phyloP scores from a whole-genome alignment of 2,113 vertebrate species.

The Zingel zingel region DNA sequence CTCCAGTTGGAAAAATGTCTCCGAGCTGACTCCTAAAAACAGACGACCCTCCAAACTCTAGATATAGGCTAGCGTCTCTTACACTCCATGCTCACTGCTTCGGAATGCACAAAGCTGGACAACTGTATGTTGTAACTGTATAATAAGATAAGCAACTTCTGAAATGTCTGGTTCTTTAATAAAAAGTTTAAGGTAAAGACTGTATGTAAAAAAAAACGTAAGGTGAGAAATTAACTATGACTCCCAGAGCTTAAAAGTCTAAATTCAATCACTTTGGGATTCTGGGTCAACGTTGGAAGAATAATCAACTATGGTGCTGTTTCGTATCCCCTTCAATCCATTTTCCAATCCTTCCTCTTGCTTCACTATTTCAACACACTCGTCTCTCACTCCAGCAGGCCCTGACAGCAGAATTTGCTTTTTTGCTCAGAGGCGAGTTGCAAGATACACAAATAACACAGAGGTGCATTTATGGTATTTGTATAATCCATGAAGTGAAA shows the following conservation, averaged over 20 bases:
- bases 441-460: constrained; percentile 81
- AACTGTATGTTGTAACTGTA: too few relatives aligned
- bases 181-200: not conserved
- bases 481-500: constrained; percentile 82
- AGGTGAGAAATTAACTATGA: not conserved
- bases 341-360: constrained; percentile 46
- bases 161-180: not conserved
- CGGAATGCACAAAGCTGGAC: not conserved
- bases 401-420: constrained; percentile 64
- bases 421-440: constrained; percentile 53
- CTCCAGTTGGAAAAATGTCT: not conserved
- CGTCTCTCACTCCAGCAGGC: constrained; percentile 53
- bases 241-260: not conserved
- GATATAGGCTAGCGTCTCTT: not conserved
- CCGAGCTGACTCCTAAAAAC: not conserved
- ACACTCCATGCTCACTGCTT: not conserved
- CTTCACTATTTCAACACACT: constrained; percentile 62
- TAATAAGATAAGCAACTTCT: not conserved
- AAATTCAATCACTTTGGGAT: not conserved
- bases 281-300: not conserved
- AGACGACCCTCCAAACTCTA: not conserved
- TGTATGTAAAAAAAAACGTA: not conserved
- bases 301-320: not conserved
- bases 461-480: constrained; percentile 81
- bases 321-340: constrained; percentile 8